phyloP scores from a whole-genome alignment of 2,888 invertebrate species.

The Bursaphelenchus okinawaensis region DNA sequence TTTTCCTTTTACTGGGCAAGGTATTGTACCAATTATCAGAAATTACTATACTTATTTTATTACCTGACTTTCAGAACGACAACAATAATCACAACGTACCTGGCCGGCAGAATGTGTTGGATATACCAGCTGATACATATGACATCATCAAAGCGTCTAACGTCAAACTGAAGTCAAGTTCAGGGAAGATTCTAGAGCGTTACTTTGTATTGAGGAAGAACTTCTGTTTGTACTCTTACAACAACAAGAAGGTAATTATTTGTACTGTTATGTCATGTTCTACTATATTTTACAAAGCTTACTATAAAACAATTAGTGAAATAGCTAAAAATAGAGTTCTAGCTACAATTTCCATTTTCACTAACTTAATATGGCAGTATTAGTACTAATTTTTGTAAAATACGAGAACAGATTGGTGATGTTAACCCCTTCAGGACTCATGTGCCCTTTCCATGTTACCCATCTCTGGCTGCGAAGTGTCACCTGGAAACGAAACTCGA shows the following conservation, averaged over 20 bases:
- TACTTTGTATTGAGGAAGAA: conserved; percentile 52
- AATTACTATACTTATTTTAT: neutral
- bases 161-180: conserved; percentile 39
- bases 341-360: too few species aligned
- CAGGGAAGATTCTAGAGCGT: conserved; percentile 37
- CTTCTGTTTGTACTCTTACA: conserved; percentile 55
- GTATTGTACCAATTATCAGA: too few species aligned
- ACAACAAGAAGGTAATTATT: conserved; percentile 33
- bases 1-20: too few species aligned
- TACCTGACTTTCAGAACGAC: neutral
- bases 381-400: neutral
- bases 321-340: too few species aligned
- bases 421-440: conserved; percentile 47
- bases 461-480: conserved; percentile 49
- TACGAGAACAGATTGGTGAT: neutral
- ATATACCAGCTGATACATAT: conserved; percentile 13
- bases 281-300: neutral
- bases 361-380: too few species aligned
- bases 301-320: neutral
- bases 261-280: too few species aligned
- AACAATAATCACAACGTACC: neutral
- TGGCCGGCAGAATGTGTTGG: conserved; percentile 20
- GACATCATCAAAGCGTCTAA: conserved; percentile 22
- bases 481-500: conserved; percentile 35
- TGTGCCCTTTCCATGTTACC: conserved; percentile 53